phyloP scores from a whole-genome alignment of 2,797 vertebrate species.

The Macropus fuliginosus region DNA sequence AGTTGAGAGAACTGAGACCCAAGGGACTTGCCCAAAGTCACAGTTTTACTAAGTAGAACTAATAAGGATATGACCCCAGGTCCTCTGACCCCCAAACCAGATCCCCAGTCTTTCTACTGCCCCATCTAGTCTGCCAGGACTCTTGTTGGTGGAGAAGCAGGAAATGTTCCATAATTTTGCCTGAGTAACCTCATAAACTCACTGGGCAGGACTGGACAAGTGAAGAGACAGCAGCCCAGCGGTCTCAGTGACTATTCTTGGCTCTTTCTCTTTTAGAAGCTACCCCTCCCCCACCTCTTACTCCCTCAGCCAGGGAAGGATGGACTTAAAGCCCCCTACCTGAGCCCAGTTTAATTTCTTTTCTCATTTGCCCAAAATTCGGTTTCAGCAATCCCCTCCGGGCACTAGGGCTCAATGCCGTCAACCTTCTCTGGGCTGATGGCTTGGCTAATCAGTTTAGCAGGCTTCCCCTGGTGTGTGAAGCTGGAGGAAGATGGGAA shows the following conservation, averaged over 20 bases:
- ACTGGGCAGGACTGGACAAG: background rate
- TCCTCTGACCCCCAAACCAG: background rate
- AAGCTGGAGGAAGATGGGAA: background rate
- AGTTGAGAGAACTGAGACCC: background rate
- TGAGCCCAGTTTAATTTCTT: background rate
- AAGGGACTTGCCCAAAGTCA: background rate
- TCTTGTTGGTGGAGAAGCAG: background rate
- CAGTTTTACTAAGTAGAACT: background rate
- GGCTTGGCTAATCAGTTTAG: background rate
- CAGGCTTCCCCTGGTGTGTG: background rate
- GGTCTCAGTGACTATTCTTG: background rate
- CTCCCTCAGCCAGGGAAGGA: background rate
- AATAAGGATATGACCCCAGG: background rate
- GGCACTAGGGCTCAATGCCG: background rate
- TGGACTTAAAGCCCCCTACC: background rate
- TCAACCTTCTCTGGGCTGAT: background rate
- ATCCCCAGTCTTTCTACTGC: background rate
- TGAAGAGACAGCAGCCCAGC: background rate
- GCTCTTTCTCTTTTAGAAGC: background rate
- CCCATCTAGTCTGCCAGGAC: background rate
- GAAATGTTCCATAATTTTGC: background rate
- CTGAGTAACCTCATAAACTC: background rate
- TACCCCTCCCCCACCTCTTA: background rate
- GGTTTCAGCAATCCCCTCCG: background rate
- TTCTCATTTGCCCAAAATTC: background rate